Percentiles rank a stretch among this genome's conserved stretches.
Evolutionary conservation across 2,113 vertebrate genomes (phyloP).

Genomic region (Aspiorhynchus laticeps): DNA sequence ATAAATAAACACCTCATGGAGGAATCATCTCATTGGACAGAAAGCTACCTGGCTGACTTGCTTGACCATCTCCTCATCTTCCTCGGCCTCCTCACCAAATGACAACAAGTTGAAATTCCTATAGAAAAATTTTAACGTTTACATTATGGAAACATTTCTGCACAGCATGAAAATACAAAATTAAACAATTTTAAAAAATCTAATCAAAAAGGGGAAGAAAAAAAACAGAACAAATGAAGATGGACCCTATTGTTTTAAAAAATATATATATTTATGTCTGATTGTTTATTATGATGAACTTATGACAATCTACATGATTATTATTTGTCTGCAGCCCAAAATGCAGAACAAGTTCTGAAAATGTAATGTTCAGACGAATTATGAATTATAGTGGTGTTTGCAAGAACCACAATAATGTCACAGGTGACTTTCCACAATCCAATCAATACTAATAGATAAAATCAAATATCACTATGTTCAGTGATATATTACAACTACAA

Average conservation of each 20-base stretch:
- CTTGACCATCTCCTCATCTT: slow-evolving; percentile 93
- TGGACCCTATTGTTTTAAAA: too few species aligned
- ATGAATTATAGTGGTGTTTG: background rate
- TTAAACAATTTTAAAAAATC: background rate
- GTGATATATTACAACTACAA: background rate
- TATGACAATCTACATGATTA: background rate
- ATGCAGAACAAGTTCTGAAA: background rate
- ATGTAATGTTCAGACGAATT: background rate
- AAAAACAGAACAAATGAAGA: background rate
- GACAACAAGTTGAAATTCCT: slow-evolving; percentile 98
- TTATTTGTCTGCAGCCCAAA: background rate
- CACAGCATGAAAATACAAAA: background rate
- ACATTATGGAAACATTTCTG: background rate
- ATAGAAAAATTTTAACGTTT: slow-evolving; percentile 19
- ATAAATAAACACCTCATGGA: background rate
- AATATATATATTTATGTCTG: too few species aligned
- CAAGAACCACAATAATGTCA: background rate
- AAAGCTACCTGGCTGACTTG: slow-evolving; percentile 91
- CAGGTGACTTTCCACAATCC: background rate
- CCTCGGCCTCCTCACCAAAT: slow-evolving; percentile 98
- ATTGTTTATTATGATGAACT: background rate
- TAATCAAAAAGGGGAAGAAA: background rate
- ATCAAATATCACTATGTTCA: background rate
- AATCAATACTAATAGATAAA: background rate
- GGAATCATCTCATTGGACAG: background rate